Base-by-base conservation (phyloP, 2,888 invertebrate species). In the Conops quadrifasciatus region DNA sequence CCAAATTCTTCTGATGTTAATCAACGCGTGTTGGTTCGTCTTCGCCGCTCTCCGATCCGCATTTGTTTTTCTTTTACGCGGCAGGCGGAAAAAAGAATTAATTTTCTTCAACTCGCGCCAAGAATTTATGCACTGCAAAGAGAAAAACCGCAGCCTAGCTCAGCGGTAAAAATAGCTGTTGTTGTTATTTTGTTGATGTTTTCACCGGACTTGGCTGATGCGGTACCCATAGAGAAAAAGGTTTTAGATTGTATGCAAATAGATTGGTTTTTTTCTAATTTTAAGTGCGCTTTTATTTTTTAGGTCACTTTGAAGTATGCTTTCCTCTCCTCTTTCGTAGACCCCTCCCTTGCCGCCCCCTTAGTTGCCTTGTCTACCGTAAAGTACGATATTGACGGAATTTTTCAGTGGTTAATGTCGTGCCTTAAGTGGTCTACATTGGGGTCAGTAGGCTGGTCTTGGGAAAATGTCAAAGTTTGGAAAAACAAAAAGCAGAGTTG, bases 1-100 rank as follows among this genome's bases (percentile, higher is more conserved):
- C 70, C 65, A 70, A 66, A 70, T 71, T 72, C 72, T 73, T 76
- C 36, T 66, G 78, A 80, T 78, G 71, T 58, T 21, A 56, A 76
- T 75, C 75, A 49, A 26, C 36, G 30, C 36, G 43, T 58, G 59
- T 24, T 51, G 43, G 58, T n/a, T 56, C 26, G 47, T 70, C 64
- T 59, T 66, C 56, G 19, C 16, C 16, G 11, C 65, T 73, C 58
- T 65, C 13, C 53, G 9, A 36, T 36, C 4, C 36, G 36, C 9
- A 36, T 36, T 36, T 36, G 36, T 36, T 36, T 36, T 36, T 9
- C 36, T 9, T 36, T 36, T 36, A 24, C 58, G n/a, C n/a, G n/a
- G n/a, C n/a, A n/a, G n/a, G n/a, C n/a, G n/a, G n/a, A n/a, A 21
- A 16, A 58, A 36, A 47, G 21, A 68, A 51, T 56, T 72, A 47